Base-by-base conservation (phyloP, 2,888 invertebrate species). In the Linnaemya vulpina region DNA sequence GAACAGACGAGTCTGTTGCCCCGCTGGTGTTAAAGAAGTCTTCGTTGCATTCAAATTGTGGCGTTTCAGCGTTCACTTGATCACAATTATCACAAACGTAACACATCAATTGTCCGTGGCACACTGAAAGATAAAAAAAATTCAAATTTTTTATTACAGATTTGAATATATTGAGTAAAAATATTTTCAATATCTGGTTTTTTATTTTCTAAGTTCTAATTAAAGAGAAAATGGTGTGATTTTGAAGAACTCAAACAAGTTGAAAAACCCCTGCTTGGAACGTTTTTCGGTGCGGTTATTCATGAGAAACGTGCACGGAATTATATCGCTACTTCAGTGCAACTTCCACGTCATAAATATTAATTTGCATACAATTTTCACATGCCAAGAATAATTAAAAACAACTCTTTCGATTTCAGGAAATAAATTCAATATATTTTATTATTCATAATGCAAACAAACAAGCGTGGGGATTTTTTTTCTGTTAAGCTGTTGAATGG, bases 61-160 rank as follows among this genome's bases (percentile, higher is more conserved):
- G 89, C 17, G 83, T 86, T n/a, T 58, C 17, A 4, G 60, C 40
- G 8, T 87, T 87, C 43, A 90, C 71, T 51, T 86, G 84, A 0
- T 73, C 78, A 60, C 92, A 92, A 58, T 91, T 82, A 22, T 91
- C 89, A 82, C 92, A 92, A 8, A 91, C 89, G 83, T 91, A 92
- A 85, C 92, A 92, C 86, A 87, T 86, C 13, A 92, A 79, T 70
- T 91, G 82, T 0, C 43, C 89, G 11, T 87, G 86, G 30, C 87
- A 87, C 22, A 88, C 91, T 91, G 81, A 1, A 86, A 75, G 43
- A 30, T 13, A 62, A 20, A 49, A 38, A 7, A 46, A 46, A 13
- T 46, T 3, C 11, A 43, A 63, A 63, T 38, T 8, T 35, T 77
- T 60, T 68, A 25, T 15, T 46, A 1, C 11, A 2, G 15, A 0